A percentile compares a stretch with the other conserved stretches of the same genome.
phyloP scores from a whole-genome alignment of 2,797 vertebrate genomes.

The Megalops cyprinoides region DNA sequence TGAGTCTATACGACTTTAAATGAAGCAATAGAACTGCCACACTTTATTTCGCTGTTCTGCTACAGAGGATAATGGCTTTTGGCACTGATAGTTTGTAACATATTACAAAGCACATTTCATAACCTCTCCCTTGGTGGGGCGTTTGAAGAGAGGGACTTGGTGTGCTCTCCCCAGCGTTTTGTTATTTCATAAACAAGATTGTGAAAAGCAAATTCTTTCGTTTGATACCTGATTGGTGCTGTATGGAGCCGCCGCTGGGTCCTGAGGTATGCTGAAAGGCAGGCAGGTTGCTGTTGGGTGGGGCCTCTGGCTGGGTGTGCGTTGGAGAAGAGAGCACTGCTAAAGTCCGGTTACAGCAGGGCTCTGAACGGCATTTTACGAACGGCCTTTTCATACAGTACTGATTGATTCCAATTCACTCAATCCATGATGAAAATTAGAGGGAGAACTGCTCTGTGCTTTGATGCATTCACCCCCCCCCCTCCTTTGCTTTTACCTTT shows the following conservation, averaged over 20 bases:
- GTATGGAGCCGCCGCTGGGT: slow-evolving; percentile 26
- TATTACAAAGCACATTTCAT: slow-evolving; percentile 40
- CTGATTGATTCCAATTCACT: background rate
- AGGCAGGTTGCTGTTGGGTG: slow-evolving; percentile 42
- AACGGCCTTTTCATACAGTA: slow-evolving; percentile 1
- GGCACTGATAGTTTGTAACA: slow-evolving; percentile 40
- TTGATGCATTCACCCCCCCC: background rate
- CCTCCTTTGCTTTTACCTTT: background rate
- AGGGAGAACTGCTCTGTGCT: background rate
- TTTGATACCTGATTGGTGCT: slow-evolving; percentile 36
- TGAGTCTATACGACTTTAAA: background rate
- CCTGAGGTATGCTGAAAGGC: slow-evolving; percentile 25
- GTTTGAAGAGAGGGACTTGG: slow-evolving; percentile 30
- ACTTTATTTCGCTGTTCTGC: background rate
- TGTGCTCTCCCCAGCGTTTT: slow-evolving; percentile 33
- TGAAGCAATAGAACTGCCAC: background rate
- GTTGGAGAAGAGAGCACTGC: slow-evolving; percentile 21
- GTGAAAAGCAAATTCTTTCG: slow-evolving; percentile 44
- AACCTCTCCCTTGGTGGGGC: slow-evolving; percentile 27
- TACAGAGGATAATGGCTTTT: slow-evolving; percentile 26
- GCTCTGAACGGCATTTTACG: too few species aligned
- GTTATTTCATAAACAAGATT: slow-evolving; percentile 51
- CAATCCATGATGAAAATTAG: background rate
- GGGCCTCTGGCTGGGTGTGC: background rate
- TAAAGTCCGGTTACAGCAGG: background rate